These are phyloP conservation scores for Oryzias dopingdopingensis DNA, from an alignment of 2,797 vertebrate species.

Conservation along the genomic window DNA sequence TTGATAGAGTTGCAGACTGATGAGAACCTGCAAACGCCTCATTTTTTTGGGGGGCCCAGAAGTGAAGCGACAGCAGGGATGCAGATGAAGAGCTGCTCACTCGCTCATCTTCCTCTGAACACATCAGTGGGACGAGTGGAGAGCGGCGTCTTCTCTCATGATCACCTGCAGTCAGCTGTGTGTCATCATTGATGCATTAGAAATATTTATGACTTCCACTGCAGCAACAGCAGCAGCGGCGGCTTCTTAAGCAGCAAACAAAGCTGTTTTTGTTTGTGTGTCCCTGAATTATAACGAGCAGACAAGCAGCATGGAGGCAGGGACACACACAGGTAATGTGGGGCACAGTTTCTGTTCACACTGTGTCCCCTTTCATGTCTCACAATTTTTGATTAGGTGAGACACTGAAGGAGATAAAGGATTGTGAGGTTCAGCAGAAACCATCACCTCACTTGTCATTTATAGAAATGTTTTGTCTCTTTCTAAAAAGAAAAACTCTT, in stretches of 20 bases:
- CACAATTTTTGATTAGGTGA: neutral
- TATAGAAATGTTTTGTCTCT: too few species aligned
- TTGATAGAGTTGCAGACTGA: conserved; percentile 19
- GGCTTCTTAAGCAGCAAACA: conserved; percentile 39
- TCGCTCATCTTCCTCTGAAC: conserved; percentile 5
- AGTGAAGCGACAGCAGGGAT: conserved; percentile 13
- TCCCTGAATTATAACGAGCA: conserved; percentile 54
- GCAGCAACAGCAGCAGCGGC: conserved; percentile 22
- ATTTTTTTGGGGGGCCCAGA: conserved; percentile 1
- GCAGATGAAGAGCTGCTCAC: conserved; percentile 10
- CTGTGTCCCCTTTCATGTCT: conserved; percentile 5
- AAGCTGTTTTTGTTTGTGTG: conserved; percentile 29
- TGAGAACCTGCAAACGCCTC: conserved; percentile 28
- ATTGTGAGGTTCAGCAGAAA: too few species aligned
- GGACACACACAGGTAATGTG: conserved; percentile 10
- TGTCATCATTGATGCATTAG: conserved; percentile 60
- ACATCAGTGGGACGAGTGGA: conserved; percentile 16
- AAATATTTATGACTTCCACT: conserved; percentile 63
- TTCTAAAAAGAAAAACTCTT: too few species aligned
- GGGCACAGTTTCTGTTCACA: neutral
- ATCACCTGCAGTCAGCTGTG: conserved; percentile 44
- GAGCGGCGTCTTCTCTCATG: neutral
- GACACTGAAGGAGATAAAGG: too few species aligned
- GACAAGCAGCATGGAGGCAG: conserved; percentile 11
- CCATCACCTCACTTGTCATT: too few species aligned